Evolutionary conservation across 2,797 vertebrate genomes (phyloP).

Genomic region (Trachops cirrhosus): DNA sequence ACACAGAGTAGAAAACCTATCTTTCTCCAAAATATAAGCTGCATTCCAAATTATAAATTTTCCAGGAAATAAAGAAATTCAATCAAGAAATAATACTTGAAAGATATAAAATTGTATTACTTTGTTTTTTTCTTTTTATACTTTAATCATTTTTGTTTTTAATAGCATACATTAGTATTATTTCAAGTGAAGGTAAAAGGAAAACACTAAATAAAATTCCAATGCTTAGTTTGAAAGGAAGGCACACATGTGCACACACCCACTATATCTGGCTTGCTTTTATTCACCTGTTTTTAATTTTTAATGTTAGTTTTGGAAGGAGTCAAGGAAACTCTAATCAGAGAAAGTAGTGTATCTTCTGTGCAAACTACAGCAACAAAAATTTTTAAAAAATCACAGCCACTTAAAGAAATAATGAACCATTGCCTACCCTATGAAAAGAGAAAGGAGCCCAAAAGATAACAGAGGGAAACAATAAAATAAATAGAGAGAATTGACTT

Average conservation of each 20-base stretch:
- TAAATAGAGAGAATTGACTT: not conserved
- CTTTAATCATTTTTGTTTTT: not conserved
- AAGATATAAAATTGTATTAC: not conserved
- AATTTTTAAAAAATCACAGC: not conserved
- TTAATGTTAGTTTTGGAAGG: not conserved
- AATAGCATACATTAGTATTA: not conserved
- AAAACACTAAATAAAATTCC: not conserved
- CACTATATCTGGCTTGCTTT: not conserved
- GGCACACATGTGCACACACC: not conserved
- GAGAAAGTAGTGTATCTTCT: not conserved
- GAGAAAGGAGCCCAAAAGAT: not conserved
- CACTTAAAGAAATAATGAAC: conserved; percentile 30
- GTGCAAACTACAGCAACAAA: not conserved
- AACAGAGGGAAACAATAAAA: not conserved
- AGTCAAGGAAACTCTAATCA: not conserved
- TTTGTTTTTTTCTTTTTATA: not conserved
- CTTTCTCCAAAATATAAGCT: not conserved
- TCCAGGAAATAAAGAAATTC: not conserved
- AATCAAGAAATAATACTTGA: not conserved
- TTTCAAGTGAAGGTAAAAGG: not conserved
- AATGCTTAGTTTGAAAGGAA: not conserved
- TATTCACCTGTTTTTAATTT: not conserved
- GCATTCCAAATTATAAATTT: not conserved
- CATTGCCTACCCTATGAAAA: not conserved
- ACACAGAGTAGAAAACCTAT: not conserved